Percentiles rank a stretch among this genome's conserved stretches.
These are phyloP conservation scores for Pollenia labialis DNA, from an alignment of 2,888 invertebrate species.

Conservation along the genomic window DNA sequence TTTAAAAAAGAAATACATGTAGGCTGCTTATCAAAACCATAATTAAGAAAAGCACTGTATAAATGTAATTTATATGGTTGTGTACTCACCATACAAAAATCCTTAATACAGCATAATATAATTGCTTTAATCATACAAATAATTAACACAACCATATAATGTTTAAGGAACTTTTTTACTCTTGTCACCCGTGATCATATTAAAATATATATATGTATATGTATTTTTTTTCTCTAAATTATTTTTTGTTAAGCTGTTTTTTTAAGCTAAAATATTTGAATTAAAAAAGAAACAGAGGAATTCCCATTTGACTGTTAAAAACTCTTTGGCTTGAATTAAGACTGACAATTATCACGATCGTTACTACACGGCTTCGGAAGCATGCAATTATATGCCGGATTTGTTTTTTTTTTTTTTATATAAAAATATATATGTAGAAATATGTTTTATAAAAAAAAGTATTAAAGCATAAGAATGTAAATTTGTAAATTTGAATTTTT, in stretches of 20 bases:
- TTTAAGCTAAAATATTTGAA: slow-evolving; percentile 20
- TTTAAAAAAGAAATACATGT: no score
- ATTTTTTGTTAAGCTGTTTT: slow-evolving; percentile 12
- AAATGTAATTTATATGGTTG: no score
- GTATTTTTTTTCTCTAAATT: not conserved
- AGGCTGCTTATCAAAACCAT: no score
- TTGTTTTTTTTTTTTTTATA: slow-evolving; percentile 29
- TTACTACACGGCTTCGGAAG: slow-evolving; percentile 81
- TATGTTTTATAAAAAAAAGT: slow-evolving; percentile 14
- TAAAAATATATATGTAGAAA: slow-evolving; percentile 19
- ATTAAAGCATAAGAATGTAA: slow-evolving; percentile 18
- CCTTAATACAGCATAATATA: no score
- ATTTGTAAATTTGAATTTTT: not conserved
- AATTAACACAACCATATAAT: no score
- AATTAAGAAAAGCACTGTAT: no score
- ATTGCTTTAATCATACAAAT: no score
- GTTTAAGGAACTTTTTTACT: no score
- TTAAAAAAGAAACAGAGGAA: slow-evolving; percentile 59
- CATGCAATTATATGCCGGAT: slow-evolving; percentile 75
- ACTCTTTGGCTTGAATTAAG: slow-evolving; percentile 23
- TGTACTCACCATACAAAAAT: no score
- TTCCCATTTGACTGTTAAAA: slow-evolving; percentile 68
- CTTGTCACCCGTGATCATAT: no score
- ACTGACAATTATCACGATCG: slow-evolving; percentile 78
- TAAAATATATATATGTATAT: not conserved